Percentiles rank a stretch among this genome's conserved stretches.
Evolutionary conservation across 1,140 invertebrate species (phyloP).

Genomic region (Ruditapes philippinarum): DNA sequence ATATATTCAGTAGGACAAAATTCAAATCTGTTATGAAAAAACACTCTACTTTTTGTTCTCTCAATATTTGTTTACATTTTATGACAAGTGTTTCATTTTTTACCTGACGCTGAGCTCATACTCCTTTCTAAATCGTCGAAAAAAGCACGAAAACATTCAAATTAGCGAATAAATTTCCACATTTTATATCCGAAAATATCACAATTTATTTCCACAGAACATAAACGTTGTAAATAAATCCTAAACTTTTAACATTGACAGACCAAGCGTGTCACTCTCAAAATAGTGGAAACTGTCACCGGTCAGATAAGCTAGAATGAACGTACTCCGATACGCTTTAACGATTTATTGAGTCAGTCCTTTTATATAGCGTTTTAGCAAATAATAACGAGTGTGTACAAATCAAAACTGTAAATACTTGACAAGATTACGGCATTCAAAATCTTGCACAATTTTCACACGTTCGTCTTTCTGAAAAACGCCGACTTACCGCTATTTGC

Average conservation of each 20-base stretch:
- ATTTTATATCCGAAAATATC: slow-evolving; percentile 32
- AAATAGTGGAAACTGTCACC: slow-evolving; percentile 47
- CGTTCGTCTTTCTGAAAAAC: neutral
- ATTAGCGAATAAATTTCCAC: slow-evolving; percentile 1
- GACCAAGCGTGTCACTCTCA: slow-evolving; percentile 40
- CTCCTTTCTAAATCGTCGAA: neutral
- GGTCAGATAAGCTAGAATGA: slow-evolving; percentile 33
- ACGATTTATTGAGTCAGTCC: slow-evolving; percentile 6
- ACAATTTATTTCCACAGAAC: slow-evolving; percentile 27
- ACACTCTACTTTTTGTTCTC: too few species aligned
- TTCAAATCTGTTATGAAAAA: too few species aligned
- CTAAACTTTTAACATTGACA: neutral
- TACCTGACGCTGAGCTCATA: neutral
- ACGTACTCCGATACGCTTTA: neutral
- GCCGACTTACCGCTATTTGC: neutral
- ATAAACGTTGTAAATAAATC: slow-evolving; percentile 46
- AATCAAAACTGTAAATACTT: slow-evolving; percentile 53
- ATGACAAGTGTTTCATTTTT: neutral
- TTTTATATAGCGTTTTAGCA: slow-evolving; percentile 29
- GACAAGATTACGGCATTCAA: slow-evolving; percentile 34
- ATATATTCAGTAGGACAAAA: too few species aligned
- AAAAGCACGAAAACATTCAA: neutral
- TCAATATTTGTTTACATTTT: slow-evolving; percentile 23
- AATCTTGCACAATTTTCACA: slow-evolving; percentile 40
- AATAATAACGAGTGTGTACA: slow-evolving; percentile 41